Base-by-base conservation (phyloP, 2,888 invertebrate species). In the Diloba caeruleocephala region DNA sequence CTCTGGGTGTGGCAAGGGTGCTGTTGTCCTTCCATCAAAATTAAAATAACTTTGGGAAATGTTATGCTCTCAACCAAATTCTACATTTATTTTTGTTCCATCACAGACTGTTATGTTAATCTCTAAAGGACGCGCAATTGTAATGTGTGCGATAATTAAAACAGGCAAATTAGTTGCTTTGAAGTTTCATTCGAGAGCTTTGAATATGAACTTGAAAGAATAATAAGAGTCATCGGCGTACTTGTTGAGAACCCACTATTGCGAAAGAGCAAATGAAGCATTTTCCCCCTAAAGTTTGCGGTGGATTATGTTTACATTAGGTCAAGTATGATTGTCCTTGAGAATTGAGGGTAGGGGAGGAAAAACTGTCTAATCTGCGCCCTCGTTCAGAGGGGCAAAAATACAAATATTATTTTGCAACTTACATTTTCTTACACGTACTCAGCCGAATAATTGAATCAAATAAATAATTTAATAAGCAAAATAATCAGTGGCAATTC, bases 21-120 rank as follows among this genome's bases (percentile, higher is more conserved):
- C 37, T 76, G 73, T 74, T 81, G 67, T 79, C 50, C 52, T 77
- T 76, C 64, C 66, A n/a, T n/a, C 71, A 73, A 57, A 63, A 45
- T 44, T 69, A 39, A 61, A 74, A 76, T 57, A 74, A 71, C 69
- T 55, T 43, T 9, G n/a, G n/a, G 28, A 25, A 48, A 60, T 41
- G 38, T 53, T 32, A 57, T 49, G 51, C 36, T 42, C 44, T 49
- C 44, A 49, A 56, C 39, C 15, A 58, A 57, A 67, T 63, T 65
- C 50, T n/a, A n/a, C 17, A 17, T 2, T 17, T 53, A 55, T 15
- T 67, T 66, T 46, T 63, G 53, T 49, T 32, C 33, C 31, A 33
- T 37, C 42, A 39, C 29, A 37, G 48, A 52, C 57, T 54, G 9
- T 59, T 55, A 49, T 44, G 44, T 29, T 66, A 54, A 61, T 71